Evolutionary conservation across 2,797 vertebrate genomes (phyloP).

Genomic region (Cacajao melanocephalus): DNA sequence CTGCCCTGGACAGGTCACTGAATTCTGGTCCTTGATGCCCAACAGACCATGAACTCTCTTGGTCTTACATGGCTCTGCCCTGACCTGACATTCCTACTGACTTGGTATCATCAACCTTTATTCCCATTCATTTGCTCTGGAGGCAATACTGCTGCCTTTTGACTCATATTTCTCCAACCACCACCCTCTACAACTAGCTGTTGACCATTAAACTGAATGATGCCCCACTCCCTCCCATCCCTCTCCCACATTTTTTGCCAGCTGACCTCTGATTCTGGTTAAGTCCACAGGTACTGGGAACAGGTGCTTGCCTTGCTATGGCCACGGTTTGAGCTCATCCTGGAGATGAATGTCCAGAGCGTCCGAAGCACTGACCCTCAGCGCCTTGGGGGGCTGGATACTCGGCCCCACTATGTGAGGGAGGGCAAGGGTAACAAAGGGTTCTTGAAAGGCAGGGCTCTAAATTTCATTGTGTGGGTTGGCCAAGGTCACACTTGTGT

Average conservation of each 20-base stretch:
- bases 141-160: neutral
- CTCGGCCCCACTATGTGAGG: slow-evolving; percentile 93
- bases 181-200: neutral
- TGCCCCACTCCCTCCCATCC: rapidly evolving
- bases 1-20: slow-evolving; percentile 92
- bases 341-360: slow-evolving; percentile 96
- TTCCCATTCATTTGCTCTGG: neutral
- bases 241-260: neutral
- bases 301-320: slow-evolving; percentile 92
- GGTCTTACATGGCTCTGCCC: neutral
- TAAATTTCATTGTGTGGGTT: neutral
- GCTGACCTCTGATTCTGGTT: slow-evolving; percentile 24
- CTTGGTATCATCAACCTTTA: neutral
- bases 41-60: neutral
- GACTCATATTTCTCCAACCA: neutral
- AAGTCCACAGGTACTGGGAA: slow-evolving; percentile 92
- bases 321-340: slow-evolving; percentile 93
- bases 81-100: neutral
- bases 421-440: neutral
- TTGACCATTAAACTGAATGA: neutral
- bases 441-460: neutral
- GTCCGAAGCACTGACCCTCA: slow-evolving; percentile 95
- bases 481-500: neutral
- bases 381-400: slow-evolving; percentile 93
- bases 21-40: slow-evolving; percentile 4